Conservation (phyloP, 2,113 vertebrate species). For the Zapus hudsonius region DNA sequence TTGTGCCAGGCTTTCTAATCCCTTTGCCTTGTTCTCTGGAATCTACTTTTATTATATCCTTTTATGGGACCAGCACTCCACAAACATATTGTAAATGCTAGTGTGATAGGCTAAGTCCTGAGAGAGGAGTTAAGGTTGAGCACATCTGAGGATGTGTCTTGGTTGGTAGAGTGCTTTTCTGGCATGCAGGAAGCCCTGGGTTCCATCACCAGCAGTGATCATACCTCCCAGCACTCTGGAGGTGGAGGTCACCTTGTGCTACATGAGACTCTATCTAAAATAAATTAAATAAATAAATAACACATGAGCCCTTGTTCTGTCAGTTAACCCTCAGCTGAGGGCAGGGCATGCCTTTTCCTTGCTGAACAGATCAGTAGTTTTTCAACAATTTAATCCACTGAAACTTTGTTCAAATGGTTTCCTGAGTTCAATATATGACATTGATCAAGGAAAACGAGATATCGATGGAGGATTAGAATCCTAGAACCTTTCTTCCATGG, state of each 20-base stretch:
- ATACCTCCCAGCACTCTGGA: too few species aligned
- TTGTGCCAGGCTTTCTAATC: not conserved
- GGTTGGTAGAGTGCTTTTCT: too few species aligned
- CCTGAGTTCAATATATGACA: not conserved
- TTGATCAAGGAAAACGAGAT: not conserved
- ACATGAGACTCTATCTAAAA: too few species aligned
- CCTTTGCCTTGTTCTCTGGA: not conserved
- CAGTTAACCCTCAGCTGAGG: not conserved
- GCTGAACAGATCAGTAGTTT: not conserved
- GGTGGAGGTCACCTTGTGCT: too few species aligned
- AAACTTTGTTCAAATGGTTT: not conserved
- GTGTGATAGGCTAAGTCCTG: too few species aligned
- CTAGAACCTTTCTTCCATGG: not conserved
- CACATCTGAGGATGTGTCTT: too few species aligned
- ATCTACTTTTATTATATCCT: not conserved
- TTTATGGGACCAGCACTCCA: not conserved
- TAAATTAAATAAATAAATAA: too few species aligned
- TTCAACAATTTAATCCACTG: not conserved
- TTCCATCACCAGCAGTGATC: too few species aligned
- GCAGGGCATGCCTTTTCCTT: not conserved
- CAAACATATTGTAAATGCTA: not conserved
- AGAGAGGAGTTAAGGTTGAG: too few species aligned
- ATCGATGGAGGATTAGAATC: not conserved
- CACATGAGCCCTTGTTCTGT: too few species aligned
- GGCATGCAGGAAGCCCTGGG: too few species aligned